Conservation (phyloP, 64 coral and sea anemone genomes). For the Platygyra sinensis region DNA sequence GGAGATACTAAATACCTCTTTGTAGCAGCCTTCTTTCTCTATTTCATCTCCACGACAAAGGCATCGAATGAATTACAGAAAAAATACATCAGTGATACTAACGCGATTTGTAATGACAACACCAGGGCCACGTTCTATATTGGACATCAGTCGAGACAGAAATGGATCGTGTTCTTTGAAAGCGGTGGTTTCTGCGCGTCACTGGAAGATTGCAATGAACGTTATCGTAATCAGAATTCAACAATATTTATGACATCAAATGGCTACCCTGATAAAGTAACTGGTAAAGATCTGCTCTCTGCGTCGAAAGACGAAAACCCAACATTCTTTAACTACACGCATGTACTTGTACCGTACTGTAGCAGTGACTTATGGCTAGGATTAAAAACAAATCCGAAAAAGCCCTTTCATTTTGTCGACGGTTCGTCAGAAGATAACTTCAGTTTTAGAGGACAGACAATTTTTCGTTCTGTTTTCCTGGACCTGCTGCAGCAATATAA, state of each 20-base stretch:
- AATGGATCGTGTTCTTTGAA: constrained; percentile 75
- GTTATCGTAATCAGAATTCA: constrained; percentile 44
- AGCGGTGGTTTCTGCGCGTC: constrained; percentile 64
- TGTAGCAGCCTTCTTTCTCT: not conserved
- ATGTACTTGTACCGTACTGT: constrained; percentile 73
- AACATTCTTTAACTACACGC: constrained; percentile 42
- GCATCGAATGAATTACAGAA: not conserved
- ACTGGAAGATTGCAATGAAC: constrained; percentile 45
- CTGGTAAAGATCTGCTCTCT: constrained; percentile 54
- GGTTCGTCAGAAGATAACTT: constrained; percentile 56
- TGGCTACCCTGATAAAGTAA: constrained; percentile 28
- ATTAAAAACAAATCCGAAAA: constrained; percentile 46
- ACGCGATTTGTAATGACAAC: constrained; percentile 72
- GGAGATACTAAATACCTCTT: not conserved
- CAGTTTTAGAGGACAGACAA: constrained; percentile 66
- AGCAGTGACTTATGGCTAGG: constrained; percentile 73
- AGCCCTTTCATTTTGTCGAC: constrained; percentile 50
- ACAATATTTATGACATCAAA: constrained; percentile 59
- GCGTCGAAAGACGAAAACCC: constrained; percentile 25
- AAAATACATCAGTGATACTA: constrained; percentile 23
- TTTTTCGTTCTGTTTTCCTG: constrained; percentile 51
- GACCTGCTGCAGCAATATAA: constrained; percentile 40
- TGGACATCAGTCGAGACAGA: not conserved
- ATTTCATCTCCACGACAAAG: not conserved
- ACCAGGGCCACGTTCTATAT: constrained; percentile 61